Evolutionary conservation across 2,797 vertebrate species (phyloP).

Genomic region (Macropodus opercularis): DNA sequence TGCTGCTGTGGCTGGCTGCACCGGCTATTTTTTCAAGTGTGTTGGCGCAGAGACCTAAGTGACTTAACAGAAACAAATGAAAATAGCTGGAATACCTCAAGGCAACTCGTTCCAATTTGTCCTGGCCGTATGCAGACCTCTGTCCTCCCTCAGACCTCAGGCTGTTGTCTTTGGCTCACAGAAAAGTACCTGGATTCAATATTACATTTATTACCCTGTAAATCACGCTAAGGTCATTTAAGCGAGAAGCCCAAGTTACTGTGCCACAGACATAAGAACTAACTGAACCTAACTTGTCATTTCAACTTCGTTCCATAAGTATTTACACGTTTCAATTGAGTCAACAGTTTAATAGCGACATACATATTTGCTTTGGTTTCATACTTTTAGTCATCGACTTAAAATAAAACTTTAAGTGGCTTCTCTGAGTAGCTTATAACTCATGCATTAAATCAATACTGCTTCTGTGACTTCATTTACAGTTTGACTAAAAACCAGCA

Average conservation of each 20-base stretch:
- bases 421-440: not conserved
- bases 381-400: not conserved
- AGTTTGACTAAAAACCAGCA: not conserved
- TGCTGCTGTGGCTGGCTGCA: conserved; percentile 27
- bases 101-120: conserved; percentile 38
- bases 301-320: not conserved
- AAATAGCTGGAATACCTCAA: conserved; percentile 69
- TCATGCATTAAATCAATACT: not conserved
- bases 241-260: not conserved
- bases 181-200: conserved; percentile 36
- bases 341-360: too few species aligned
- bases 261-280: not conserved
- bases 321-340: not conserved
- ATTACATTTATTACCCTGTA: conserved; percentile 24
- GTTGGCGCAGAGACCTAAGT: conserved; percentile 59
- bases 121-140: conserved; percentile 29
- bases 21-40: conserved; percentile 64
- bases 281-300: not conserved
- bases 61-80: conserved; percentile 77
- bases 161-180: conserved; percentile 33
- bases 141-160: conserved; percentile 20
- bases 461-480: not conserved
- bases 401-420: not conserved
- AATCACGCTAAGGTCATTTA: not conserved
- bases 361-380: not conserved